Evolutionary conservation across 2,797 vertebrate genomes (phyloP), one percentile per base, ranked within the genome.

Genomic region (Peromyscus nudipes): DNA sequence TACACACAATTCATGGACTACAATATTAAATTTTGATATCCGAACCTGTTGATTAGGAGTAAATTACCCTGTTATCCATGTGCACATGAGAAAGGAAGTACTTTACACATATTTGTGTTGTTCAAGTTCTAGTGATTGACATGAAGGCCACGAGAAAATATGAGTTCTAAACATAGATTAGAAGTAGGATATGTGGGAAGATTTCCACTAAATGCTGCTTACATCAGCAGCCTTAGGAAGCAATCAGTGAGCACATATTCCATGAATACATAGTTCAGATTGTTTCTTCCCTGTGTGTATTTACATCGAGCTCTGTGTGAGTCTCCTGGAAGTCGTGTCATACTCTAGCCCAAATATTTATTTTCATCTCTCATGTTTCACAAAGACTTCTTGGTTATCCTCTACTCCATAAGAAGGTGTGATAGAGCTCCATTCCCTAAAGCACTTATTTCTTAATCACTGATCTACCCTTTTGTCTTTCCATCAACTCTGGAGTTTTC

Each of bases 1-100:
- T 52, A 16, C 9, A 79, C 0, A 71, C 3, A 37, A 34, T 60
- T 81, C 17, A 10, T 37, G 57, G 14, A 13, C 17, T 46, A 34
- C 0, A 84, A 46, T 92, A 71, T 81, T 94, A 88, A 95, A 92
- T 31, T 92, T 93, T 67, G 7, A 11, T 69, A 60, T 43, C n/a
- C 79, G 1, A 6, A 64, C 88, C 93, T 75, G 11, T 62, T 79
- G 5, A n/a, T 57, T 88, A 67, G 29, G 10, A 14, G 84, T 27
- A 76, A 64, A 85, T 82, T 73, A 86, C 62, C 76, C 67, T 88
- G 4, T 46, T 52, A 64, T 31, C 13, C 9, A 19, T 79, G 19
- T 86, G 5, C 49, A 29, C 57, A 57, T 71, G 67, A 89, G 67
- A 65, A 93, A 84, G 23, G 75, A 86, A 27, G 79, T 19, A 77